Evolutionary conservation across 2,113 vertebrate genomes (phyloP).

Genomic region (Aptenodytes forsteri): DNA sequence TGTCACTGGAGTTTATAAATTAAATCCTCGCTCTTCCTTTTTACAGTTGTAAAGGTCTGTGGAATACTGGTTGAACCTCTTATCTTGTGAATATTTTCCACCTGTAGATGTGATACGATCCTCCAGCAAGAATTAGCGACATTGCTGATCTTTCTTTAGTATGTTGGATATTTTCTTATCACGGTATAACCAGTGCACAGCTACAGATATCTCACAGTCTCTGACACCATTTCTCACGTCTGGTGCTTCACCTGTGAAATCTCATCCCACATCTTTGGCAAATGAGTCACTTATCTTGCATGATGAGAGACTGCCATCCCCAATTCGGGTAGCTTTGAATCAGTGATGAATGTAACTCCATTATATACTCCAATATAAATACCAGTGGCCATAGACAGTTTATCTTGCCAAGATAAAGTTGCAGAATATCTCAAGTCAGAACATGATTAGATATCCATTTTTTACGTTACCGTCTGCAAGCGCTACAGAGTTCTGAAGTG

Average conservation of each 20-base stretch:
- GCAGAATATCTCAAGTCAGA: neutral
- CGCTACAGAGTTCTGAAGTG: neutral
- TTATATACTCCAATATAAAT: neutral
- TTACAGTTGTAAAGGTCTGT: neutral
- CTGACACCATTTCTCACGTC: neutral
- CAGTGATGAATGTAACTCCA: neutral
- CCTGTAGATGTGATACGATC: neutral
- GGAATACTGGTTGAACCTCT: neutral
- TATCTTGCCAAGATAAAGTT: neutral
- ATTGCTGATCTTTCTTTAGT: neutral
- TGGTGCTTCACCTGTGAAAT: neutral
- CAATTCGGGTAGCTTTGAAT: neutral
- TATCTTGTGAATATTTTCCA: neutral
- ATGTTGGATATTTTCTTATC: neutral
- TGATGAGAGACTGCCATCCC: neutral
- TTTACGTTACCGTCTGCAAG: neutral
- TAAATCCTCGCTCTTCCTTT: neutral
- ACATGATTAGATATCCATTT: neutral
- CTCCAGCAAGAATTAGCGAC: neutral
- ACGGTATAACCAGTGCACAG: accelerated
- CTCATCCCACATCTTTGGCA: neutral
- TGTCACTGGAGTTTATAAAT: neutral
- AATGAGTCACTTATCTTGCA: neutral
- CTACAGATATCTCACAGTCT: neutral
- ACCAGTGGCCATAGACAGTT: neutral